Conservation (phyloP, 92 coral and sea anemone genomes). For the Zoanthus sociatus region DNA sequence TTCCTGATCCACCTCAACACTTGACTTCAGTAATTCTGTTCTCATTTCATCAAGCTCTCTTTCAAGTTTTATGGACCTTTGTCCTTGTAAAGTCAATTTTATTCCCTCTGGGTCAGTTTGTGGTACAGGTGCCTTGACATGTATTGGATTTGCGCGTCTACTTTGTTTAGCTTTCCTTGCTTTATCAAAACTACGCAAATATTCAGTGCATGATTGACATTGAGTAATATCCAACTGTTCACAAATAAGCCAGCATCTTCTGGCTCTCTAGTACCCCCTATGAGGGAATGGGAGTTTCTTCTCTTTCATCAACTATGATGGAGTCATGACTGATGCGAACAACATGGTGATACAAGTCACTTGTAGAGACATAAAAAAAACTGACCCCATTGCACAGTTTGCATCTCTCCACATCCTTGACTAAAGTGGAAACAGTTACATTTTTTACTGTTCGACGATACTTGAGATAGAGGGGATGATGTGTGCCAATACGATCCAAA, state of each 20-base stretch:
- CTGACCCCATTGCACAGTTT: no score
- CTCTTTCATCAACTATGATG: no score
- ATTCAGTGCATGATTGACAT: not conserved
- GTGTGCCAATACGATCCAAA: no score
- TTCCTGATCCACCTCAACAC: conserved; percentile 2
- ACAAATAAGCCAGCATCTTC: conserved; percentile 23
- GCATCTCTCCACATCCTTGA: no score
- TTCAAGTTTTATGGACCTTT: not conserved
- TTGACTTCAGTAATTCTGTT: not conserved
- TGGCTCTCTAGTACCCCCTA: conserved; percentile 42
- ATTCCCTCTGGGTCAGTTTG: conserved; percentile 13
- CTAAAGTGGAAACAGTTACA: no score
- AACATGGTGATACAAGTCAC: no score
- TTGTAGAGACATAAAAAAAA: no score
- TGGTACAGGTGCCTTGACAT: conserved; percentile 6
- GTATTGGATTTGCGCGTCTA: not conserved
- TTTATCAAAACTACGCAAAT: not conserved
- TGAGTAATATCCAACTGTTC: not conserved
- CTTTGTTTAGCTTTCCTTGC: not conserved
- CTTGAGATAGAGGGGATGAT: no score
- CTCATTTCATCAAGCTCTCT: conserved; percentile 12
- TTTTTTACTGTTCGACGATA: no score
- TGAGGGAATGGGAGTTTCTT: conserved; percentile 61
- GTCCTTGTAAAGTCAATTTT: not conserved
- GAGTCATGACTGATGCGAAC: no score